phyloP scores from a whole-genome alignment of 2,797 vertebrate species.

The Loriculus beryllinus region DNA sequence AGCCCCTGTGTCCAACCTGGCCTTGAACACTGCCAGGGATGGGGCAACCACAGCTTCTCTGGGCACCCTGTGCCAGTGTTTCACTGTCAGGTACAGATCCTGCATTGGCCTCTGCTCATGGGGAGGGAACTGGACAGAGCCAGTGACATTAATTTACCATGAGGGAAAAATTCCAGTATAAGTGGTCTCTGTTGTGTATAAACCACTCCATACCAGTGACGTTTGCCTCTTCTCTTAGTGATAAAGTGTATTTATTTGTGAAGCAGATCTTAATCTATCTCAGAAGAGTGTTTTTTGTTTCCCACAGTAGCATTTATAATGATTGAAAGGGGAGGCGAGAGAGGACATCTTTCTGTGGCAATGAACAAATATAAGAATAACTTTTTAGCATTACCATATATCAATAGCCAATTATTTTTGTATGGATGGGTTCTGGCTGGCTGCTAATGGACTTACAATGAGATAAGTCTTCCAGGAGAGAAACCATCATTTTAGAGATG shows the following conservation, averaged over 20 bases:
- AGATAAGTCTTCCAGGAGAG: slow-evolving; percentile 56
- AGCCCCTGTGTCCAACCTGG: background rate
- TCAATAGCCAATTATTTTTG: slow-evolving; percentile 68
- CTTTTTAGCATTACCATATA: slow-evolving; percentile 64
- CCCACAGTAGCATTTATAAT: slow-evolving; percentile 26
- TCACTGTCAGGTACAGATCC: background rate
- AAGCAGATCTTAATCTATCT: slow-evolving; percentile 38
- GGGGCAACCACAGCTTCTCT: background rate
- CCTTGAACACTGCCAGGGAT: background rate
- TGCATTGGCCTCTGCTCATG: background rate
- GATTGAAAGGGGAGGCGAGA: slow-evolving; percentile 27
- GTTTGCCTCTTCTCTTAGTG: slow-evolving; percentile 15
- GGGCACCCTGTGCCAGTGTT: background rate
- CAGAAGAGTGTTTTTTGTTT: slow-evolving; percentile 10
- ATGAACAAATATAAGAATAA: slow-evolving; percentile 64
- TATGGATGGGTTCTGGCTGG: slow-evolving; percentile 60
- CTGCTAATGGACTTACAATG: slow-evolving; percentile 64
- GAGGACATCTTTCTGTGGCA: slow-evolving; percentile 39
- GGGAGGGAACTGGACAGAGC: background rate
- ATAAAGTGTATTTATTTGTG: slow-evolving; percentile 50
- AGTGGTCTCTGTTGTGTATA: background rate
- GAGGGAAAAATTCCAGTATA: background rate
- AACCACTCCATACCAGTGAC: background rate
- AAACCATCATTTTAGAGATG: slow-evolving; percentile 35
- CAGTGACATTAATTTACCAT: background rate